Conservation (phyloP, 2,888 invertebrate species). For the Hedya salicella region DNA sequence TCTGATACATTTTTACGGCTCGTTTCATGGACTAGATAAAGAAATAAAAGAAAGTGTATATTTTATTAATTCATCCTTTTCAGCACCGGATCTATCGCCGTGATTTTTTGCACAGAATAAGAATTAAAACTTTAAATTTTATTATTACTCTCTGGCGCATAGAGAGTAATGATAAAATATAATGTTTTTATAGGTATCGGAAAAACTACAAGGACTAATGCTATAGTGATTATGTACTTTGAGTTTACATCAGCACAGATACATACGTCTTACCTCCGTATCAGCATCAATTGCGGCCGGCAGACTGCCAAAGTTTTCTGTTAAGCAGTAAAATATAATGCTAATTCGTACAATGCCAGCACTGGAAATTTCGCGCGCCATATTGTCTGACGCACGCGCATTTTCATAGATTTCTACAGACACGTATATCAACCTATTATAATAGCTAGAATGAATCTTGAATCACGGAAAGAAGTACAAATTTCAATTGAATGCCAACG, state of each 20-base stretch:
- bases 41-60: too few species aligned
- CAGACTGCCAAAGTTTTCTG: constrained; percentile 41
- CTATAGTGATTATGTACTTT: too few species aligned
- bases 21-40: too few species aligned
- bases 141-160: too few species aligned
- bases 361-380: constrained; percentile 59
- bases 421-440: not conserved
- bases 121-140: too few species aligned
- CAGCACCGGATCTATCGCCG: too few species aligned
- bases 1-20: too few species aligned
- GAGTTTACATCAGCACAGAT: not conserved
- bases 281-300: constrained; percentile 21
- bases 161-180: too few species aligned
- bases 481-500: not conserved
- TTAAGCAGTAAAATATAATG: constrained; percentile 42
- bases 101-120: too few species aligned
- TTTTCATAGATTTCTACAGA: not conserved
- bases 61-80: too few species aligned
- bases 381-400: constrained; percentile 56
- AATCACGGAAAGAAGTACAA: not conserved
- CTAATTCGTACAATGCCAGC: constrained; percentile 33
- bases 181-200: too few species aligned
- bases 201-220: too few species aligned
- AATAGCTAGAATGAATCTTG: not conserved
- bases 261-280: not conserved